These are phyloP conservation scores for Tamias sibiricus DNA, from an alignment of 2,113 vertebrate genomes.

Conservation along the genomic window DNA sequence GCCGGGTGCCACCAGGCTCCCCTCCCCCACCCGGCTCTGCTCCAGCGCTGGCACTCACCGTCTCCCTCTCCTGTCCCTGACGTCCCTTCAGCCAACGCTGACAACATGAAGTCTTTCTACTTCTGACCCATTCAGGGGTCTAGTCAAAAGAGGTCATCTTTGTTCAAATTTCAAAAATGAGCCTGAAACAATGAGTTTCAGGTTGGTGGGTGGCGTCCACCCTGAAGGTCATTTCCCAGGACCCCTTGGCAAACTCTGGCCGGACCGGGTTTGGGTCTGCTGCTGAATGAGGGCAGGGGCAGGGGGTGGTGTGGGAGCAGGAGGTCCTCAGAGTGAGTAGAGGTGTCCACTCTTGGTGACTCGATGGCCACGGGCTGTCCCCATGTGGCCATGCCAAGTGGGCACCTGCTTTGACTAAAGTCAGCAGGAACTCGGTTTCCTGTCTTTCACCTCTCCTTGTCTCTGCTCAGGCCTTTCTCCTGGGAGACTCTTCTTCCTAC, in stretches of 20 bases:
- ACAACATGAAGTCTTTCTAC: background rate
- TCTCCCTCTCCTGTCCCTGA: background rate
- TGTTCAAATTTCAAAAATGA: background rate
- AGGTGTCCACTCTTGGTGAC: background rate
- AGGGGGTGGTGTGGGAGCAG: background rate
- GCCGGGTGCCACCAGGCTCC: background rate
- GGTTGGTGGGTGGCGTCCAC: background rate
- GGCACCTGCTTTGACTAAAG: background rate
- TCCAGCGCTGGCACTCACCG: accelerated
- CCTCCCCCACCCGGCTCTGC: accelerated
- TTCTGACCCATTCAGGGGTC: background rate
- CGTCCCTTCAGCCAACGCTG: background rate
- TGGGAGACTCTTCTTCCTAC: background rate
- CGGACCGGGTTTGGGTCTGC: background rate
- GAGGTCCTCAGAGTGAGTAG: background rate
- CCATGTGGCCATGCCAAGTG: accelerated
- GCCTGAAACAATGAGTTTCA: background rate
- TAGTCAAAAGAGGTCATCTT: background rate
- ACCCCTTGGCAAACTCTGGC: background rate
- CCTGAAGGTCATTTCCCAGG: background rate
- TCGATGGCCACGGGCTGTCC: accelerated
- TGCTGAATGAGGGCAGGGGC: background rate
- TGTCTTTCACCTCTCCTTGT: background rate
- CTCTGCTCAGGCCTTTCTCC: background rate
- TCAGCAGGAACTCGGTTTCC: background rate